Conservation (phyloP, 1,140 invertebrate genomes). For the Solenopsis fugax region DNA sequence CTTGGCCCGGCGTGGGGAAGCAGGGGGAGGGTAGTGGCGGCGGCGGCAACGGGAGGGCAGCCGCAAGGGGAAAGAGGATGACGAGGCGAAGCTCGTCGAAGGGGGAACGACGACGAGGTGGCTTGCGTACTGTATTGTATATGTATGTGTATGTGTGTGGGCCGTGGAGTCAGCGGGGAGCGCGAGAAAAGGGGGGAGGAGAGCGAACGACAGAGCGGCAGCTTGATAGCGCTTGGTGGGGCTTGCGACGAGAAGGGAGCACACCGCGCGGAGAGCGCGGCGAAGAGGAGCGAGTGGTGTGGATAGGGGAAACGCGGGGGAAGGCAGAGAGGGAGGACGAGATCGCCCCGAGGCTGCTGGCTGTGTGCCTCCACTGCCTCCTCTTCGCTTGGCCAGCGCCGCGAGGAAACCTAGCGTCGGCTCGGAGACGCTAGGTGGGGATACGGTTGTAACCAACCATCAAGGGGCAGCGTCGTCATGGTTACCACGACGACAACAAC, state of each 20-base stretch:
- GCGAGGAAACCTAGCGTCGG: conserved; percentile 81
- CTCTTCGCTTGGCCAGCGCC: conserved; percentile 82
- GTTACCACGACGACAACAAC: conserved; percentile 86
- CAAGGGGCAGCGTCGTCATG: conserved; percentile 84
- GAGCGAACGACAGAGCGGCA: conserved; percentile 52
- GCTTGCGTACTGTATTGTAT: conserved; percentile 23
- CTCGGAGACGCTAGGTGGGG: conserved; percentile 59
- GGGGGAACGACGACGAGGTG: conserved; percentile 54
- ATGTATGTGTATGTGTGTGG: conserved; percentile 29
- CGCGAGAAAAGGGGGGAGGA: conserved; percentile 26
- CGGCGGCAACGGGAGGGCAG: conserved; percentile 54
- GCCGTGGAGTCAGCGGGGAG: conserved; percentile 54
- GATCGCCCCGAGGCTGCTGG: conserved; percentile 71
- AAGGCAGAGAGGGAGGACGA: conserved; percentile 49
- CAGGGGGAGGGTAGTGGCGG: neutral
- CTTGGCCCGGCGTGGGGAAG: conserved; percentile 81
- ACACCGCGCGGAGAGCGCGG: conserved; percentile 5
- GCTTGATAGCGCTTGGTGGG: conserved; percentile 54
- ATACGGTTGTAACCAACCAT: conserved; percentile 83
- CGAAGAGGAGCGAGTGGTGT: neutral
- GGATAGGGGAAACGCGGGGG: neutral
- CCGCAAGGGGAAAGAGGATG: conserved; percentile 38
- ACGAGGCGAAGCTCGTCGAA: conserved; percentile 52
- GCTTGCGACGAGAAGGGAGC: neutral
- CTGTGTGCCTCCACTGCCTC: conserved; percentile 76